A percentile compares a stretch with the other conserved stretches of the same genome.
phyloP scores from a whole-genome alignment of 2,888 invertebrate genomes.

The Drosophila seclusa region DNA sequence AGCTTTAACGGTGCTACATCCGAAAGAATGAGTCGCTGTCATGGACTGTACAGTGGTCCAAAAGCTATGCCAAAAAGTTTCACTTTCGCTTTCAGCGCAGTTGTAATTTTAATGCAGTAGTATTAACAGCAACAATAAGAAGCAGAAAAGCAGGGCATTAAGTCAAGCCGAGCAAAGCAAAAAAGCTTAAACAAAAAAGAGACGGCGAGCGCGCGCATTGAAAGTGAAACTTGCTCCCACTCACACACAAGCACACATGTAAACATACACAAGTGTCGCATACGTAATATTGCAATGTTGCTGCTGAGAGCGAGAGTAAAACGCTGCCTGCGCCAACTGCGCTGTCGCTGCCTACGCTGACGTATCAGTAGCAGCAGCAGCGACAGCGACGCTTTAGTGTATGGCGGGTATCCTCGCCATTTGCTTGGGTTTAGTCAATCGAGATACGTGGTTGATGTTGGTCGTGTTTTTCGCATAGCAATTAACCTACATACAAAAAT shows the following conservation, averaged over 20 bases:
- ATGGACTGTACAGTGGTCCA: conserved; percentile 59
- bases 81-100: conserved; percentile 83
- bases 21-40: conserved; percentile 61
- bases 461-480: conserved; percentile 84
- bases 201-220: conserved; percentile 59
- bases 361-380: conserved; percentile 15
- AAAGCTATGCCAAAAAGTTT: conserved; percentile 77
- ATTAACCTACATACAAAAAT: conserved; percentile 45
- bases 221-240: conserved; percentile 73
- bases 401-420: conserved; percentile 83
- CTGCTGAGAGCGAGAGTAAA: conserved; percentile 74
- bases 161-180: conserved; percentile 72
- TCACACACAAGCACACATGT: conserved; percentile 25
- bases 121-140: conserved; percentile 32
- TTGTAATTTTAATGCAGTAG: conserved; percentile 65
- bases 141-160: conserved; percentile 62
- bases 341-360: conserved; percentile 24
- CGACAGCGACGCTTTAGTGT: conserved; percentile 57
- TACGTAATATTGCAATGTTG: conserved; percentile 69
- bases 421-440: conserved; percentile 85
- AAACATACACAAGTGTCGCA: conserved; percentile 42
- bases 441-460: conserved; percentile 85
- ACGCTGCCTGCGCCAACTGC: conserved; percentile 37
- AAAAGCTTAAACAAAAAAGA: conserved; percentile 29
- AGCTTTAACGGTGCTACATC: conserved; percentile 39